These are phyloP conservation scores for Balanococcus diminutus DNA, from an alignment of 2,888 invertebrate genomes.

Conservation along the genomic window DNA sequence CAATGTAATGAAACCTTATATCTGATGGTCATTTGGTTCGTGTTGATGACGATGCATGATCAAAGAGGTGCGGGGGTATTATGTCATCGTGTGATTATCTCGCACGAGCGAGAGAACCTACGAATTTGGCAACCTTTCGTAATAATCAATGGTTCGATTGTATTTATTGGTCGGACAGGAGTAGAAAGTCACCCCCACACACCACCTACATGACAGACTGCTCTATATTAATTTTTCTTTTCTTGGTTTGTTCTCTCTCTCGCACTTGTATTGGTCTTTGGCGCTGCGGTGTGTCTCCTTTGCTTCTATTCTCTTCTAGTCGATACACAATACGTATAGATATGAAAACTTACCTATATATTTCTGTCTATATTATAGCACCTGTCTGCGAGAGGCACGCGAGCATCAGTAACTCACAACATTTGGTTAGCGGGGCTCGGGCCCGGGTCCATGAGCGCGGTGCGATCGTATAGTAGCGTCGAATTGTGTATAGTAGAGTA, in stretches of 20 bases:
- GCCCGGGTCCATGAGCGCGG: too few species aligned
- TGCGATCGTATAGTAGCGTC: too few species aligned
- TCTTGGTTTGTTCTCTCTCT: not conserved
- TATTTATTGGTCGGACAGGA: not conserved
- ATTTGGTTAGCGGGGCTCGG: slow-evolving; percentile 52
- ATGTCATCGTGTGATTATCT: slow-evolving; percentile 36
- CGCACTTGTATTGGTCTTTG: not conserved
- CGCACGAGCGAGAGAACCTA: slow-evolving; percentile 4
- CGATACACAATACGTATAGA: not conserved
- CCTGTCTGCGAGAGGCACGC: slow-evolving; percentile 55
- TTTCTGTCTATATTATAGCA: slow-evolving; percentile 28
- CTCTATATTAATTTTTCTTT: not conserved
- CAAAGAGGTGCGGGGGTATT: too few species aligned
- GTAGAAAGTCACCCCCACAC: not conserved
- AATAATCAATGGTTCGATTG: not conserved
- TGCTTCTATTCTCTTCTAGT: too few species aligned
- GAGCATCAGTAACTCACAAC: slow-evolving; percentile 56
- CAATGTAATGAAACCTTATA: not conserved
- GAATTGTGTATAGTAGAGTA: not conserved
- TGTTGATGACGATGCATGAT: not conserved
- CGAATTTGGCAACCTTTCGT: too few species aligned
- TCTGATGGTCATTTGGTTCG: not conserved
- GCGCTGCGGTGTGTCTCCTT: not conserved
- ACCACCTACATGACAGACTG: not conserved
- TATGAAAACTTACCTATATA: slow-evolving; percentile 15